Evolutionary conservation across 2,888 invertebrate species (phyloP).

Genomic region (Trachelus iudaicus): DNA sequence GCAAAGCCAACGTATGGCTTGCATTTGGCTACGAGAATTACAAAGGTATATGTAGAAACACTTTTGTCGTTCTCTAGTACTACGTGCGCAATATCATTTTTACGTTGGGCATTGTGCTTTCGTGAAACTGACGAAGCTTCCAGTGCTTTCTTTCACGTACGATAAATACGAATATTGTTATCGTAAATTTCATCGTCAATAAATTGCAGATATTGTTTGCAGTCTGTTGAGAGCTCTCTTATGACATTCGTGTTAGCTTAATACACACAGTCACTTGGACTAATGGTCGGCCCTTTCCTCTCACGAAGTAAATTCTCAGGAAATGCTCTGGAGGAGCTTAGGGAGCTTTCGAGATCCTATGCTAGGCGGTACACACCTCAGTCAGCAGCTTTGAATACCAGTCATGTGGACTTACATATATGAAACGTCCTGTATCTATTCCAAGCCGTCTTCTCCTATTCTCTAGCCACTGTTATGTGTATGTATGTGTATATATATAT

Average conservation of each 20-base stretch:
- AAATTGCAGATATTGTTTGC: not conserved
- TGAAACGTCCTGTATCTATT: not conserved
- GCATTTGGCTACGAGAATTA: not conserved
- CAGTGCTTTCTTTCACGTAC: not conserved
- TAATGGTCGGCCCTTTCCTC: not conserved
- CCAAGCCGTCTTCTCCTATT: not conserved
- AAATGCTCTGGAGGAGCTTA: not conserved
- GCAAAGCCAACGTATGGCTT: not conserved
- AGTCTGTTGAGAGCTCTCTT: not conserved
- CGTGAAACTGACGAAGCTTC: not conserved
- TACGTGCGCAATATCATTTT: not conserved
- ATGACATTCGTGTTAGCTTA: not conserved
- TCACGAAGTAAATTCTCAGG: not conserved
- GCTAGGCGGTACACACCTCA: not conserved
- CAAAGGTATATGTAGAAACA: not conserved
- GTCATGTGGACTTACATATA: not conserved
- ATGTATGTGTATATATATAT: too few species aligned
- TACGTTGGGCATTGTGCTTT: not conserved
- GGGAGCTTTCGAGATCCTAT: not conserved
- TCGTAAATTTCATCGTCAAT: not conserved
- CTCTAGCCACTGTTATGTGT: too few species aligned
- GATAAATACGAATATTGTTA: not conserved
- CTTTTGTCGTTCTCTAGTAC: not conserved
- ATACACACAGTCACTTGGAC: not conserved
- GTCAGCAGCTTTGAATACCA: not conserved